Base-by-base conservation (phyloP, 2,888 invertebrate species). In the Miltochrista miniata region DNA sequence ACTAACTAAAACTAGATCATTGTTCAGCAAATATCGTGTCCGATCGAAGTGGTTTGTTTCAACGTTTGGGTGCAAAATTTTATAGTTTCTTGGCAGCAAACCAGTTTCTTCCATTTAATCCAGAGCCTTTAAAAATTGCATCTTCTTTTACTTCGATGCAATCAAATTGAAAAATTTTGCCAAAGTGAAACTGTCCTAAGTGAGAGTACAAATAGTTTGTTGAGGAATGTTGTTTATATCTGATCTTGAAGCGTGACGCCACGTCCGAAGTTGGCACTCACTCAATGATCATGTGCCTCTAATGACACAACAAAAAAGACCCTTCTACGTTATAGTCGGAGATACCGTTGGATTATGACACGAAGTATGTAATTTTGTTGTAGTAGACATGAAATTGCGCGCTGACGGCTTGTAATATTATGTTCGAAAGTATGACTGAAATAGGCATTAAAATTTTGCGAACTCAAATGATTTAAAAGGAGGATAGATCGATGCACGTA, bases 241-340 rank as follows among this genome's bases (percentile, higher is more conserved):
- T 24, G 41, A 56, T 37, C 31, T 44, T 41, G 42, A 59, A 38
- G 35, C 56, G 54, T 48, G 52, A 13, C 24, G 39, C 55, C 68
- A 64, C 67, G 70, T 64, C 49, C 47, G 30, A 24, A 64, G 61
- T 72, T 71, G 73, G 72, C 75, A 76, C 61, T 45, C 52, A 57
- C 54, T 76, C 68, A 72, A 70, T 64, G 65, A 64, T 57, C 57
- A 64, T 50, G 60, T 59, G 58, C 47, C 55, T 64, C 48, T 61
- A 48, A 53, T 64, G 66, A 59, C 54, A 57, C 13, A 62, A 62
- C 59, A 55, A 61, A 64, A 66, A 54, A 52, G 69, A 24, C 18
- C 59, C 50, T 56, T 47, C 60, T 59, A 57, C 60, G 57, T 61
- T 54, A 60, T 64, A 66, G 46, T 61, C 55, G 24, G 51, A 62